Evolutionary conservation across 1,140 invertebrate genomes (phyloP).

Genomic region (Atta cephalotes): DNA sequence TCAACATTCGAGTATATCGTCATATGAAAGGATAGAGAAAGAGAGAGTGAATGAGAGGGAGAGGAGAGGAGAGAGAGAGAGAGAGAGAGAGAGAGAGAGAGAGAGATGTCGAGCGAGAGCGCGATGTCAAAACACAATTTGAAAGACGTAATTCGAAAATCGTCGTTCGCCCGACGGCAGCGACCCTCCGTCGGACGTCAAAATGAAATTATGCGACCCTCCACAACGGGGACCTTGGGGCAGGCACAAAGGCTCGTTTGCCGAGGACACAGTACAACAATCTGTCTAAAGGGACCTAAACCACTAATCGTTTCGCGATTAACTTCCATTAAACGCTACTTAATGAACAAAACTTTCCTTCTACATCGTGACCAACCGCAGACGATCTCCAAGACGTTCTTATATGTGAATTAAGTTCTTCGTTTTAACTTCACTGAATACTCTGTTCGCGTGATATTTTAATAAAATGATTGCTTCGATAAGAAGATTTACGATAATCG

Average conservation of each 20-base stretch:
- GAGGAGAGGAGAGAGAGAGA: not conserved
- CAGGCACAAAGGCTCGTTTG: conserved; percentile 84
- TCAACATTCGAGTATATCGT: conserved; percentile 22
- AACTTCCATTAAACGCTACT: conserved; percentile 85
- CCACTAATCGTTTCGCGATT: conserved; percentile 85
- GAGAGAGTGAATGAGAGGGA: not conserved
- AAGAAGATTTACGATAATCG: not conserved
- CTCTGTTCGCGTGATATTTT: not conserved
- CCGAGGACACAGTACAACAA: conserved; percentile 82
- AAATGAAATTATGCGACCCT: conserved; percentile 87
- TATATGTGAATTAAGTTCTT: conserved; percentile 13
- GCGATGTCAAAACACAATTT: conserved; percentile 82
- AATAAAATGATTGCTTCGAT: not conserved
- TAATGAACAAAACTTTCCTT: conserved; percentile 80
- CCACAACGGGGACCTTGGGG: conserved; percentile 74
- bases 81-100: conserved; percentile 49
- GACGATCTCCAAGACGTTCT: conserved; percentile 32
- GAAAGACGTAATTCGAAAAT: conserved; percentile 86
- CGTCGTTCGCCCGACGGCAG: conserved; percentile 83
- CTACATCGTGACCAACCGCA: conserved; percentile 25
- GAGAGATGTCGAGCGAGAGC: conserved; percentile 18
- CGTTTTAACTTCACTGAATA: conserved; percentile 16
- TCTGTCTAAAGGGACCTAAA: conserved; percentile 83
- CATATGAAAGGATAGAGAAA: conserved; percentile 5
- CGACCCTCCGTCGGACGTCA: conserved; percentile 86